Base-by-base conservation (phyloP, 2,113 vertebrate genomes). In the Dicrurus megarhynchus region DNA sequence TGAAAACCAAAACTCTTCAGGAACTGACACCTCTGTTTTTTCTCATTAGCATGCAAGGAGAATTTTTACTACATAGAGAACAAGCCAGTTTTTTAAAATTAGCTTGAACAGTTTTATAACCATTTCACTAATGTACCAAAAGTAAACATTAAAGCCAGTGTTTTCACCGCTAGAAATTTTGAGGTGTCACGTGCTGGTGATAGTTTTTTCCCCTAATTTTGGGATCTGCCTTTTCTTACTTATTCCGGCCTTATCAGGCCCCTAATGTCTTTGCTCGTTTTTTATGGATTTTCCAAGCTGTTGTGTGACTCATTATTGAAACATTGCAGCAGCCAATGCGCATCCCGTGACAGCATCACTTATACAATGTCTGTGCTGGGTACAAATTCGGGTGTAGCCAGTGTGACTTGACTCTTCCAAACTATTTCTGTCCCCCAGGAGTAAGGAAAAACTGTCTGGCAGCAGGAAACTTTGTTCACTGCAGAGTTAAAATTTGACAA, bases 261-360 rank as follows among this genome's bases (percentile, higher is more conserved):
- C 44, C 78, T 56, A 5, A 41, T 96, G 89, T 92, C 94, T 89
- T 73, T 92, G 71, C 53, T 81, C 3, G 2, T 50, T 96, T 93
- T 95, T 85, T 60, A 95, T 95, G 93, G 83, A 92, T 96, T 97
- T 97, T 97, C 93, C 89, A 60, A 64, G 93, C 94, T 81, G 90
- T 61, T 88, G 75, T 84, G n/a, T 97, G 96, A 98, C 78, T 98
- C 97, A 97, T 83, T 95, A 97, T 88, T 96, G 93, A 95, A 97
- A 91, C 96, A 88, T 67, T 84, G 69, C 96, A 97, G 94, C 96
- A 97, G 90, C 87, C 95, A 60, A 13, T 78, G 89, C 5, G 37
- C 96, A 86, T 93, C 82, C 81, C 94, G 78, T 96, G 95, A 95
- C 93, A 97, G 92, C 95, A 87, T 91, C 97, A 70, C 91, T 96